Conservation (phyloP, 2,113 vertebrate genomes). For the Lagopus muta region DNA sequence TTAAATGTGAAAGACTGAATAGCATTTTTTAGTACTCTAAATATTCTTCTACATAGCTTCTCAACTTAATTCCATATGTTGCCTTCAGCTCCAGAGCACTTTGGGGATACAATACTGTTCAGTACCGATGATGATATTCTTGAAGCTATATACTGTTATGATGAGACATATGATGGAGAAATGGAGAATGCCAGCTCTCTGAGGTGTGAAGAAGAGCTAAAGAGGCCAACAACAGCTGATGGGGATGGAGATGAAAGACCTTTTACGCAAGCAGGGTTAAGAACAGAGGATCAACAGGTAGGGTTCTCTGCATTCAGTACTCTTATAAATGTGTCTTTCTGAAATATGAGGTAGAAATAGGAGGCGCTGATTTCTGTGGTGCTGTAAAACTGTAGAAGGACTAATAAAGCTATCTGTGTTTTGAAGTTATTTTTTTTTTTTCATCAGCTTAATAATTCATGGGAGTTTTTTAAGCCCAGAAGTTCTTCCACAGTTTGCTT, state of each 20-base stretch:
- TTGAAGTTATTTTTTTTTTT: neutral
- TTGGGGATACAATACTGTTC: constrained; percentile 97
- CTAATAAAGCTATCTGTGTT: neutral
- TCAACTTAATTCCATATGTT: neutral
- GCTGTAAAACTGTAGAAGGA: neutral
- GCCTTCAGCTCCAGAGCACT: constrained; percentile 89
- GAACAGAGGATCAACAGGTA: constrained; percentile 77
- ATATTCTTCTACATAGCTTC: neutral
- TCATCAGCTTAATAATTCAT: neutral
- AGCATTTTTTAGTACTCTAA: neutral
- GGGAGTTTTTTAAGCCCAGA: neutral
- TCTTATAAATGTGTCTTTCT: neutral
- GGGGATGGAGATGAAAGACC: constrained; percentile 90
- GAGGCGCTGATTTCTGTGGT: neutral
- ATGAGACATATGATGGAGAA: constrained; percentile 81
- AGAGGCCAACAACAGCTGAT: constrained; percentile 90
- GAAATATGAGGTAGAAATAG: neutral
- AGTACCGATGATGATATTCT: constrained; percentile 95
- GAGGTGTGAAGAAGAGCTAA: constrained; percentile 82
- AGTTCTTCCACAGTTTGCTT: neutral
- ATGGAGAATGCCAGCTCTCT: constrained; percentile 65
- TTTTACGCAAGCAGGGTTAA: constrained; percentile 88
- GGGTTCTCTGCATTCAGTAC: neutral
- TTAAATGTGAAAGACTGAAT: neutral
- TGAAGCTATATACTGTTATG: constrained; percentile 91